Conservation (phyloP, 1,140 invertebrate species). For the Apis florea region DNA sequence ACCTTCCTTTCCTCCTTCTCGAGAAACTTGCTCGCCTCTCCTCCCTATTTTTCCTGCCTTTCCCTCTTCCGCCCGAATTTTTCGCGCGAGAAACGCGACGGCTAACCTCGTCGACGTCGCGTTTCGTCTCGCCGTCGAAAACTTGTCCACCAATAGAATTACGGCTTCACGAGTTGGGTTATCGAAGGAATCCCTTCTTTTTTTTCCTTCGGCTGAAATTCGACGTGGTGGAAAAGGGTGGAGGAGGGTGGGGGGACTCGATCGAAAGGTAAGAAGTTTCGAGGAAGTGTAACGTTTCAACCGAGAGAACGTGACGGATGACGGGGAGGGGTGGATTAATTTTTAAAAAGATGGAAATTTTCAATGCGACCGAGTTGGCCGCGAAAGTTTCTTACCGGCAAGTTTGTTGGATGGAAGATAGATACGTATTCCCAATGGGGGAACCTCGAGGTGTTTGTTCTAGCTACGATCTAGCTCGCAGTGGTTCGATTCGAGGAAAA, state of each 20-base stretch:
- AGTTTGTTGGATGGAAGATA: not conserved
- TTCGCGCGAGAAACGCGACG: not conserved
- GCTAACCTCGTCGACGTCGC: slow-evolving; percentile 14
- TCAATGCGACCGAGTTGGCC: not conserved
- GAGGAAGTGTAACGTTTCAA: not conserved
- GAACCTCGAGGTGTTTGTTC: not conserved
- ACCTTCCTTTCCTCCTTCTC: not conserved
- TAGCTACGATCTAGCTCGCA: not conserved
- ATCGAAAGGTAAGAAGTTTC: not conserved
- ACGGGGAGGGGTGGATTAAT: not conserved
- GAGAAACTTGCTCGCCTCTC: not conserved
- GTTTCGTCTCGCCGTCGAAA: not conserved
- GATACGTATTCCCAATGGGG: not conserved
- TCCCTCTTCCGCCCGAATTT: not conserved
- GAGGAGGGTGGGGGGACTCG: not conserved
- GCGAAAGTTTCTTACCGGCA: too few species aligned
- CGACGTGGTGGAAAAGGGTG: not conserved
- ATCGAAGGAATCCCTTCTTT: not conserved
- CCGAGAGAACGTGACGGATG: too few species aligned
- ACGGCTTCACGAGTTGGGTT: not conserved
- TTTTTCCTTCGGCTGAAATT: not conserved
- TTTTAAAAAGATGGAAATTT: not conserved
- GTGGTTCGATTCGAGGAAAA: too few species aligned
- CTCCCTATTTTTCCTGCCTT: not conserved
- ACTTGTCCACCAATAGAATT: not conserved